Evolutionary conservation across 2,888 invertebrate species (phyloP).

Genomic region (Sesia bembeciformis): DNA sequence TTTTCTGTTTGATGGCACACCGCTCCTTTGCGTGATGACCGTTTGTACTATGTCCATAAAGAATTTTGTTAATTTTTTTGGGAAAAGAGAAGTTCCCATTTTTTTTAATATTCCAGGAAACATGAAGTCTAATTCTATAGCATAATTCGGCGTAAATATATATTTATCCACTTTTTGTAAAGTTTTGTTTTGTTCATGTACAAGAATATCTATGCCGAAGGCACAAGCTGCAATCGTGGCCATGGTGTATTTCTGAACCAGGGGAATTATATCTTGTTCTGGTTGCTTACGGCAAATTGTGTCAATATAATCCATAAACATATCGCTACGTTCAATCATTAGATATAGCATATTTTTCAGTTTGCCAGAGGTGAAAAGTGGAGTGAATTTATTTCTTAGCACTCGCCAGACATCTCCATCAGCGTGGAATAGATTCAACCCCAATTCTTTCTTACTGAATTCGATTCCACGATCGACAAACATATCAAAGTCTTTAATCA

Average conservation of each 20-base stretch:
- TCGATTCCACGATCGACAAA: slow-evolving; percentile 9
- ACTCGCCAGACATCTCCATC: slow-evolving; percentile 9
- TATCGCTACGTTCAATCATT: slow-evolving; percentile 2
- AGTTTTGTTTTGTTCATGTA: slow-evolving; percentile 8
- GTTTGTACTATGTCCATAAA: slow-evolving; percentile 22
- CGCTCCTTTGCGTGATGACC: slow-evolving; percentile 26
- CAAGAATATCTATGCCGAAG: slow-evolving; percentile 22
- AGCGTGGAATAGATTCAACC: slow-evolving; percentile 7
- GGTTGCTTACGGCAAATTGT: slow-evolving; percentile 3
- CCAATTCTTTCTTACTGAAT: slow-evolving; percentile 6
- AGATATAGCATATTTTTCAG: slow-evolving; percentile 12
- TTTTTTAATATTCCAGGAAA: slow-evolving; percentile 31
- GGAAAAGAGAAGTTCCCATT: slow-evolving; percentile 23
- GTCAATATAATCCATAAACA: slow-evolving; percentile 1
- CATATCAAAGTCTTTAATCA: slow-evolving; percentile 12
- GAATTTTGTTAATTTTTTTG: slow-evolving; percentile 15
- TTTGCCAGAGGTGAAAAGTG: slow-evolving; percentile 12
- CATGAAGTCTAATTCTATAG: slow-evolving; percentile 21
- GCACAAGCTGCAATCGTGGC: slow-evolving; percentile 24
- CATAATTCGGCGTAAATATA: slow-evolving; percentile 2
- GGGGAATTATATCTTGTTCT: slow-evolving; percentile 20
- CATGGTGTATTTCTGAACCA: slow-evolving; percentile 29
- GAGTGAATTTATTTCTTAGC: slow-evolving; percentile 9
- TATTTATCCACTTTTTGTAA: slow-evolving; percentile 3
- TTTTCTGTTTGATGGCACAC: slow-evolving; percentile 22